These are phyloP conservation scores for Drosophila aff. DNA, from an alignment of 1,140 invertebrate genomes.

Conservation along the genomic window DNA sequence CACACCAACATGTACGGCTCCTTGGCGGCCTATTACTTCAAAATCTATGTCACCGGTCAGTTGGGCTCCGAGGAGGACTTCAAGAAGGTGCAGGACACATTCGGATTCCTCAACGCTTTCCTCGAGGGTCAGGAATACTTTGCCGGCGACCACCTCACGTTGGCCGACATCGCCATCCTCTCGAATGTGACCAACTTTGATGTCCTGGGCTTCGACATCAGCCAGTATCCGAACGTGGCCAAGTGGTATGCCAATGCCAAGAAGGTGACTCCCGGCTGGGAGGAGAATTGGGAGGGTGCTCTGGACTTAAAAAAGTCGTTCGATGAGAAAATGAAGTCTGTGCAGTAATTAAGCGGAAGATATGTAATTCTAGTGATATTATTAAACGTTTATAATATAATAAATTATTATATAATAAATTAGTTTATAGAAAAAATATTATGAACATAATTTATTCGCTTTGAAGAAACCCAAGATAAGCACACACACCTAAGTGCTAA, in stretches of 20 bases:
- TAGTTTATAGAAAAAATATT: background rate
- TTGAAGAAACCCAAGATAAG: background rate
- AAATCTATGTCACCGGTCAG: constrained; percentile 87
- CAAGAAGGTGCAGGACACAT: constrained; percentile 87
- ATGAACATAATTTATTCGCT: background rate
- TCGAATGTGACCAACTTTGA: constrained; percentile 88
- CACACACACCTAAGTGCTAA: too few species aligned
- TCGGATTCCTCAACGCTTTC: constrained; percentile 89
- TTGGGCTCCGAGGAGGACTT: constrained; percentile 87
- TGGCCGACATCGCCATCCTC: constrained; percentile 89
- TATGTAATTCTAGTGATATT: background rate
- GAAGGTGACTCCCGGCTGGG: constrained; percentile 89
- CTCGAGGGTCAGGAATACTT: constrained; percentile 88
- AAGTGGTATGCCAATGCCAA: constrained; percentile 90
- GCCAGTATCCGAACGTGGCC: constrained; percentile 88
- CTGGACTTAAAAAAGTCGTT: constrained; percentile 18
- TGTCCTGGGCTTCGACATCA: constrained; percentile 88
- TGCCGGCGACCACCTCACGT: constrained; percentile 89
- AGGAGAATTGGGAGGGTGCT: constrained; percentile 87
- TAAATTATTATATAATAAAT: too few species aligned
- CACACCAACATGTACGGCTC: constrained; percentile 84
- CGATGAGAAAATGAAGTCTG: constrained; percentile 56
- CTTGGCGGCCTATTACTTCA: constrained; percentile 87
- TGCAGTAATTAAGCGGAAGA: background rate
- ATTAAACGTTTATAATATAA: background rate